Conservation (phyloP, 92 coral and sea anemone genomes). For the Phenganax marumi region DNA sequence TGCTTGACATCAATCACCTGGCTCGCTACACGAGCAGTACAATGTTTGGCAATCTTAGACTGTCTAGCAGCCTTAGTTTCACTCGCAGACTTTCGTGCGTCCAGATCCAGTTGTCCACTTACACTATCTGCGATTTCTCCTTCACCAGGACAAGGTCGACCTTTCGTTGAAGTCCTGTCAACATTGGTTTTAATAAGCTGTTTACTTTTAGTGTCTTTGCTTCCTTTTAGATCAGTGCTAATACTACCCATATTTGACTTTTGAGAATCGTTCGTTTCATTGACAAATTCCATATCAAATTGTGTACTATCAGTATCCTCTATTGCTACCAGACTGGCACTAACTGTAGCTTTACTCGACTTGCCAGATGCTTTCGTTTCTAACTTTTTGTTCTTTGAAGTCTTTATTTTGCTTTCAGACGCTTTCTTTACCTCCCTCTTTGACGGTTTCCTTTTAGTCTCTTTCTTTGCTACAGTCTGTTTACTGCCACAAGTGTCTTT, state of each 20-base stretch:
- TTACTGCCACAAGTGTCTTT: background rate
- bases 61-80: background rate
- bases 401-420: background rate
- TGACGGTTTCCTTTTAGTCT: conserved; percentile 21
- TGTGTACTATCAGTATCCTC: conserved; percentile 22
- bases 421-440: conserved; percentile 9
- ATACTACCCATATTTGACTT: background rate
- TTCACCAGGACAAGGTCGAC: too few relatives aligned
- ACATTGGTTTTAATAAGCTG: too few relatives aligned
- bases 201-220: too few relatives aligned
- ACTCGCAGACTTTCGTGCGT: background rate
- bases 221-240: background rate
- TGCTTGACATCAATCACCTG: too few relatives aligned
- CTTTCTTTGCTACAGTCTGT: conserved; percentile 14
- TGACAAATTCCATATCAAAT: background rate
- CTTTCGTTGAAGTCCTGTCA: too few relatives aligned
- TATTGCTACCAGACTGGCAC: background rate
- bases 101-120: background rate
- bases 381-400: background rate
- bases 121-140: background rate
- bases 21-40: too few relatives aligned
- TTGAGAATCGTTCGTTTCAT: background rate
- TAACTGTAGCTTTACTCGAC: background rate
- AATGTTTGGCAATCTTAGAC: too few relatives aligned
- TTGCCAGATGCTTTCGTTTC: background rate